phyloP scores from a whole-genome alignment of 2,888 invertebrate genomes.

The Ashinkailepas kermadecensis region DNA sequence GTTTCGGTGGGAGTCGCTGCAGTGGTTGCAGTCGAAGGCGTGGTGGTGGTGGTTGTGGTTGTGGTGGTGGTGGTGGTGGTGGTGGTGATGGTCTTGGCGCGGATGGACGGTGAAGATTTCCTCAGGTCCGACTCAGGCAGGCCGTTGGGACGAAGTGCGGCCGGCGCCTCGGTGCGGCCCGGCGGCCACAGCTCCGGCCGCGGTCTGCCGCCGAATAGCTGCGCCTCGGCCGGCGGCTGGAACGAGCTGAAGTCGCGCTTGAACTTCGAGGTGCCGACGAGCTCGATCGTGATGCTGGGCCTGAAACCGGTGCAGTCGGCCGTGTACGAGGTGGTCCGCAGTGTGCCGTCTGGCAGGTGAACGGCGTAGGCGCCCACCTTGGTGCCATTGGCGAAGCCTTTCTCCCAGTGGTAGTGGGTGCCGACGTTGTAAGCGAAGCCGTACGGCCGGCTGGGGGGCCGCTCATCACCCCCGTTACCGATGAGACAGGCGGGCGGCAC shows the following conservation, averaged over 20 bases:
- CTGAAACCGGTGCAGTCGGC: constrained; percentile 1
- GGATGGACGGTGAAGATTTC: not conserved
- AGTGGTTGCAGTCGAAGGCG: not conserved
- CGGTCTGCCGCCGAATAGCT: not conserved
- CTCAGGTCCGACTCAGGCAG: not conserved
- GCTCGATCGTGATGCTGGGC: not conserved
- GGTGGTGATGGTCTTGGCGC: not conserved
- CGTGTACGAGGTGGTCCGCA: not conserved
- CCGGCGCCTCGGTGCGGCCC: not conserved
- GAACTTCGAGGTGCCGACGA: not conserved
- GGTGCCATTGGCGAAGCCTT: constrained; percentile 7
- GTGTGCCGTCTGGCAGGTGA: not conserved
- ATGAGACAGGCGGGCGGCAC: not conserved
- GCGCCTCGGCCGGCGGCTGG: not conserved
- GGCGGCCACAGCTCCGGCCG: not conserved
- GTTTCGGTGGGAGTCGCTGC: not conserved
- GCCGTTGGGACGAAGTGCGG: not conserved
- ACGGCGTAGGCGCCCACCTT: constrained; percentile 7
- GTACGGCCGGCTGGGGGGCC: not conserved
- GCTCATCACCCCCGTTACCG: not conserved
- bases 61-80: not conserved
- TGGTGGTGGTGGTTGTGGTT: not conserved
- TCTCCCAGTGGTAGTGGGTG: constrained; percentile 12
- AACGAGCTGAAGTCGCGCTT: not conserved
- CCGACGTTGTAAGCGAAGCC: constrained; percentile 10